These are phyloP conservation scores for Sarcophaga peregrina DNA, from an alignment of 1,140 invertebrate species.

Conservation along the genomic window DNA sequence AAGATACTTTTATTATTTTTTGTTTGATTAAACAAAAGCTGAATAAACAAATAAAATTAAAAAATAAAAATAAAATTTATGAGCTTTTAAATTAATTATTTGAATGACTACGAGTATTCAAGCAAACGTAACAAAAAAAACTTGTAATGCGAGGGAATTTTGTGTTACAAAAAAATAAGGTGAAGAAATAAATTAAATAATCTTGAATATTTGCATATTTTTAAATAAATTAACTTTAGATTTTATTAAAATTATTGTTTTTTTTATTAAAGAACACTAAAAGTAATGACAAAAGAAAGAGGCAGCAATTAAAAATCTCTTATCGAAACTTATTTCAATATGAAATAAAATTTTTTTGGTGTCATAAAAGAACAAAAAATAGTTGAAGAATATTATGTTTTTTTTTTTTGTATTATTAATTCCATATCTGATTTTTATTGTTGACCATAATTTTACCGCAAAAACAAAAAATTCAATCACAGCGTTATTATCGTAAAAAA, in stretches of 20 bases:
- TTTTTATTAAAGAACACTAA: too few relatives aligned
- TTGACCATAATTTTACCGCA: background rate
- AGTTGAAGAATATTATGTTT: too few relatives aligned
- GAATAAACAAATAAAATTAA: too few relatives aligned
- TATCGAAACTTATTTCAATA: too few relatives aligned
- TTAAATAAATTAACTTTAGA: background rate
- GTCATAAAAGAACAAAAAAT: too few relatives aligned
- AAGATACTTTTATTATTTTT: too few relatives aligned
- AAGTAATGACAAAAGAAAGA: background rate
- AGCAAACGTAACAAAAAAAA: background rate
- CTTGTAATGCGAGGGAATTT: background rate
- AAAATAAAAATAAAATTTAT: background rate
- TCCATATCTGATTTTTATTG: background rate
- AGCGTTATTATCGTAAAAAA: background rate
- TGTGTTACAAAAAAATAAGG: background rate
- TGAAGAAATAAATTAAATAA: background rate
- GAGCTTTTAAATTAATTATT: conserved; percentile 23
- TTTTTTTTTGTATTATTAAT: too few relatives aligned
- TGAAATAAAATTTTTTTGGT: too few relatives aligned
- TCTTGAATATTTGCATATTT: background rate
- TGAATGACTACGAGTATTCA: background rate
- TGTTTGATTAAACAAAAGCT: too few relatives aligned
- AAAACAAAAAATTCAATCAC: too few relatives aligned
- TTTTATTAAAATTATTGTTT: background rate
- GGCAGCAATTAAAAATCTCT: background rate